Evolutionary conservation across 2,797 vertebrate species (phyloP).

Genomic region (Hemitrygon akajei): DNA sequence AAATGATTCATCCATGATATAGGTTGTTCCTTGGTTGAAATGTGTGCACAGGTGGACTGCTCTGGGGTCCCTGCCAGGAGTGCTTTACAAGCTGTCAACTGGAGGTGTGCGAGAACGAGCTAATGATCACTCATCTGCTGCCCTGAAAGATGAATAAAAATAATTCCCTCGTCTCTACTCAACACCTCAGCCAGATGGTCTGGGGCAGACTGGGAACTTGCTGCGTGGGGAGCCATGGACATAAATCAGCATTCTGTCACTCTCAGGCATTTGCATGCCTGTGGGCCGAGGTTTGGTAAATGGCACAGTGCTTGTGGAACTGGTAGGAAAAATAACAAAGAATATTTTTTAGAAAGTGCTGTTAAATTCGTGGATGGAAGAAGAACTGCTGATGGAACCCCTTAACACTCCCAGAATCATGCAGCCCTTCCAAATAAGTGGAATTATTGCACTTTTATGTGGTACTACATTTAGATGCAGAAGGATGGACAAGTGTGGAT

Average conservation of each 20-base stretch:
- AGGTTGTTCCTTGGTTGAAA: not conserved
- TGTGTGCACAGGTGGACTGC: not conserved
- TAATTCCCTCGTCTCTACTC: not conserved
- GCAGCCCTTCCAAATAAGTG: not conserved
- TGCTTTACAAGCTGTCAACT: not conserved
- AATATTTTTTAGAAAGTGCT: not conserved
- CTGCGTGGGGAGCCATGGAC: slow-evolving; percentile 13
- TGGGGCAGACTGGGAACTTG: slow-evolving; percentile 18
- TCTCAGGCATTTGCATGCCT: not conserved
- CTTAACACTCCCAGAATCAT: not conserved
- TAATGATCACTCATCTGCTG: slow-evolving; percentile 20
- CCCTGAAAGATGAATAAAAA: not conserved
- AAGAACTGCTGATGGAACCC: not conserved
- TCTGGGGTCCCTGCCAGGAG: slow-evolving; percentile 1
- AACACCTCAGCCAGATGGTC: slow-evolving; percentile 20
- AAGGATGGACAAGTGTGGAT: not conserved
- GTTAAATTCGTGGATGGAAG: not conserved
- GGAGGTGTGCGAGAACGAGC: slow-evolving; percentile 8
- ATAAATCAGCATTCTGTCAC: slow-evolving; percentile 22
- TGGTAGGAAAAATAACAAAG: not conserved
- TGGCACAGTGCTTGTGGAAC: not conserved
- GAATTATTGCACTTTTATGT: not conserved
- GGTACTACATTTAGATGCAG: not conserved
- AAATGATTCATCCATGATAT: not conserved
- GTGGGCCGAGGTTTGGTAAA: not conserved